Conservation (phyloP, 2,888 invertebrate species). For the Gymnoscelis rufifasciata region DNA sequence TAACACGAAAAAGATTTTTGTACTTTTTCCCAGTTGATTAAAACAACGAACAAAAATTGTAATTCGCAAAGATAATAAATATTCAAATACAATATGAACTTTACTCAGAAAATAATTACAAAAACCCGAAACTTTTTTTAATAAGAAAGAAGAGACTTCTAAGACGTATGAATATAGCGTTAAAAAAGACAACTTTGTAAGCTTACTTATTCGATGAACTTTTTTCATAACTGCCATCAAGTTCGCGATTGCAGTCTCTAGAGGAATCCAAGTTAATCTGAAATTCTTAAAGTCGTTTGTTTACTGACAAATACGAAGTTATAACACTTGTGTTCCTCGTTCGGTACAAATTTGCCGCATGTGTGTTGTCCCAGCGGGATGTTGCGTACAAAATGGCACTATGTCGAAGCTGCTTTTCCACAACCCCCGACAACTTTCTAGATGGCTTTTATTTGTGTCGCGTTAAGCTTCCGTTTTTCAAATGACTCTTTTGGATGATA, state of each 20-base stretch:
- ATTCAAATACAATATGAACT: background rate
- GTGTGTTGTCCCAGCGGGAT: constrained; percentile 16
- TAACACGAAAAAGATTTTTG: constrained; percentile 7
- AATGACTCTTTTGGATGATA: background rate
- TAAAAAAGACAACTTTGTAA: too few species aligned
- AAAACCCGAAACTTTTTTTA: background rate
- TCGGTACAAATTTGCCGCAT: background rate
- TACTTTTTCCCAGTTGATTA: constrained; percentile 1
- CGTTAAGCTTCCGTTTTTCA: background rate
- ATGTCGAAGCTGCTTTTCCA: constrained; percentile 15
- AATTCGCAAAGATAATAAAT: background rate
- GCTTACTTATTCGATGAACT: too few species aligned
- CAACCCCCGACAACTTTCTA: constrained; percentile 16
- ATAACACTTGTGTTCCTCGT: background rate
- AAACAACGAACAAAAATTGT: constrained; percentile 2
- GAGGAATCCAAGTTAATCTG: background rate
- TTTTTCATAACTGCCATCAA: too few species aligned
- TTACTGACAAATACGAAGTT: background rate
- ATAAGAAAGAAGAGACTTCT: background rate
- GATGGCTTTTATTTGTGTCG: constrained; percentile 17
- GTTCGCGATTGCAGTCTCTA: too few species aligned
- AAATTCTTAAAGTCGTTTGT: background rate
- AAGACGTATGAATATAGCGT: too few species aligned
- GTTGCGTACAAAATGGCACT: constrained; percentile 16
- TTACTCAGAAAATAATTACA: too few species aligned